Evolutionary conservation across 1,140 invertebrate genomes (phyloP).

Genomic region (Diorhabda carinulata): DNA sequence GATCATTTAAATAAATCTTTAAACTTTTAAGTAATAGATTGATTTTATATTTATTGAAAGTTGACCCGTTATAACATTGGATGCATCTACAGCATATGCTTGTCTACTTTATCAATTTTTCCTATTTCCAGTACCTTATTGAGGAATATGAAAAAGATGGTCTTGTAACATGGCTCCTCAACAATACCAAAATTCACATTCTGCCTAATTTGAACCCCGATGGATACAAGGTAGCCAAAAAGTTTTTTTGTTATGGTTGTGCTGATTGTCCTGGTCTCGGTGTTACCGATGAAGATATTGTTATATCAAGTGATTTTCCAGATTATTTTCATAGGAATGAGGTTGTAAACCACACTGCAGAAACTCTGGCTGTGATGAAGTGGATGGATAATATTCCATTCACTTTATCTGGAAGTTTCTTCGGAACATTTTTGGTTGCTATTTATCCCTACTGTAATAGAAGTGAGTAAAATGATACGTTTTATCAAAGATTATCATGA

Average conservation of each 20-base stretch:
- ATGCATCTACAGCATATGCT: too few species aligned
- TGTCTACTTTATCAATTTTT: too few species aligned
- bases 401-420: constrained; percentile 55
- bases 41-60: too few species aligned
- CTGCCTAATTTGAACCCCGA: constrained; percentile 54
- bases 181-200: constrained; percentile 54
- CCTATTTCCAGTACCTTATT: constrained; percentile 46
- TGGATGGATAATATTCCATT: constrained; percentile 52
- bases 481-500: too few species aligned
- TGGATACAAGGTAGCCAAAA: constrained; percentile 41
- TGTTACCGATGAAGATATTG: constrained; percentile 22
- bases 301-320: constrained; percentile 51
- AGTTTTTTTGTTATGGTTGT: background rate
- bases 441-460: constrained; percentile 55
- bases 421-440: constrained; percentile 56
- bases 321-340: constrained; percentile 41
- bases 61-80: too few species aligned
- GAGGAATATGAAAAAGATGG: constrained; percentile 47
- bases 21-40: too few species aligned
- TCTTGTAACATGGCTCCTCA: constrained; percentile 47
- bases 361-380: constrained; percentile 48
- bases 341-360: constrained; percentile 26
- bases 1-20: too few species aligned
- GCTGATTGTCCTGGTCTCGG: background rate
- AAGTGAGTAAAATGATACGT: background rate